Evolutionary conservation across 2,888 invertebrate species (phyloP), one percentile per base, ranked within the genome.

Genomic region (Pachycephus smyrnensis): DNA sequence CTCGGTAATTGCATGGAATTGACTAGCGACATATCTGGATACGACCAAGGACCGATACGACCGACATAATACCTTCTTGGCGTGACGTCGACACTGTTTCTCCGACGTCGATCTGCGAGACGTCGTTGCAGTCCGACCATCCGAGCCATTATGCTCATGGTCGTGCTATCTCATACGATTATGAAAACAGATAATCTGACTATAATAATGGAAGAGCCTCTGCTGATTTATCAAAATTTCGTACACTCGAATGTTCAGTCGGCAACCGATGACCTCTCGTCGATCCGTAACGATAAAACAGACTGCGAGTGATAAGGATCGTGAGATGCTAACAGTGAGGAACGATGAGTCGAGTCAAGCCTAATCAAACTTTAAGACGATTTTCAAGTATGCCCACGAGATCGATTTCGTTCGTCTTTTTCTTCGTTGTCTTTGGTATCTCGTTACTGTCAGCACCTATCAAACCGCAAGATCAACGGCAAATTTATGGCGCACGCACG

Each of bases 1-100:
- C 84, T 83, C 77, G 83, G 86, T 88, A 88, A 88, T 88, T 86
- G 85, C 76, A 75, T 81, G 83, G 84, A 88, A 88, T 88, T 88
- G 87, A 86, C 86, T 82, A 81, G 83, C 83, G 82, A 83, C 83
- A 77, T 81, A 86, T 83, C 80, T 73, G 40, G 31, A 15, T 35
- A 75, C 33, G 55, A 73, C 69, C 68, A 35, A 30, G 75, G 12
- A 36, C n/a, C 68, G 55, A 69, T 78, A n/a, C 75, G 33, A 35
- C 6, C 9, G 35, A 35, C 35, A 35, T 35, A 35, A 35, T 35
- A 35, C 35, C 35, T 35, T 23, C 12, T 23, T 75, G 75, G 75
- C 1, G 73, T 1, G 33, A 15, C n/a, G 36, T 40, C 33, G 30
- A 33, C 55, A 68, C 68, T 35, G 37, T 35, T 55, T 68, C 68